Conservation (phyloP, 2,797 vertebrate genomes). For the Tokudaia muenninki region DNA sequence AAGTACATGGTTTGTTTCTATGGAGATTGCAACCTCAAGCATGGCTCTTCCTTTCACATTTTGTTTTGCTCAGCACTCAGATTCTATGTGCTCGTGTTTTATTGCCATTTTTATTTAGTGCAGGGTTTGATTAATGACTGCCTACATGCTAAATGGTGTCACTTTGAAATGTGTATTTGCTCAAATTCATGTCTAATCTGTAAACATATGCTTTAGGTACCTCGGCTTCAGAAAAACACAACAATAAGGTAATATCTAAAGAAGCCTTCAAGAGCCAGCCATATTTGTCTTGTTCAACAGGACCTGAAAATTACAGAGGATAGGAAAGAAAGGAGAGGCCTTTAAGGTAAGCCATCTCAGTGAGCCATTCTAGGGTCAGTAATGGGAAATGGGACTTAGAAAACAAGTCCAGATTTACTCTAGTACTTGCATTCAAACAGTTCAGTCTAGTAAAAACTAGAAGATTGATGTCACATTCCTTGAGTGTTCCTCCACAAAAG, state of each 20-base stretch:
- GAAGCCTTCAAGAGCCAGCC: background rate
- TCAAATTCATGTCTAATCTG: conserved; percentile 64
- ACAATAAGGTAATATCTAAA: background rate
- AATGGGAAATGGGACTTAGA: background rate
- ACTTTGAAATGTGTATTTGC: conserved; percentile 51
- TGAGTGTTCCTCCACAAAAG: background rate
- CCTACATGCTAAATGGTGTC: conserved; percentile 60
- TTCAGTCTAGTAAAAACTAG: background rate
- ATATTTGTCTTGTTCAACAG: background rate
- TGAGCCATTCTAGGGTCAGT: background rate
- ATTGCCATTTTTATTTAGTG: conserved; percentile 65
- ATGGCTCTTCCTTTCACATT: conserved; percentile 19
- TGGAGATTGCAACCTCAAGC: background rate
- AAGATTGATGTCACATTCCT: background rate
- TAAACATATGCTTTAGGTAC: conserved; percentile 67
- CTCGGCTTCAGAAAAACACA: conserved; percentile 64
- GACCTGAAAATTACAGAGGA: background rate
- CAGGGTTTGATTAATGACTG: conserved; percentile 65
- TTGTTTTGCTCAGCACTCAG: conserved; percentile 59
- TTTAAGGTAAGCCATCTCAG: background rate
- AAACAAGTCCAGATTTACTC: background rate
- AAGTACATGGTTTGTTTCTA: background rate
- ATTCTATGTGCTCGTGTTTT: conserved; percentile 35
- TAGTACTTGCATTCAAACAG: background rate
- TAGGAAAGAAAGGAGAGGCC: background rate